A percentile compares a stretch with the other conserved stretches of the same genome.
phyloP scores from a whole-genome alignment of 1,140 invertebrate genomes.

The Drosophila bocqueti region DNA sequence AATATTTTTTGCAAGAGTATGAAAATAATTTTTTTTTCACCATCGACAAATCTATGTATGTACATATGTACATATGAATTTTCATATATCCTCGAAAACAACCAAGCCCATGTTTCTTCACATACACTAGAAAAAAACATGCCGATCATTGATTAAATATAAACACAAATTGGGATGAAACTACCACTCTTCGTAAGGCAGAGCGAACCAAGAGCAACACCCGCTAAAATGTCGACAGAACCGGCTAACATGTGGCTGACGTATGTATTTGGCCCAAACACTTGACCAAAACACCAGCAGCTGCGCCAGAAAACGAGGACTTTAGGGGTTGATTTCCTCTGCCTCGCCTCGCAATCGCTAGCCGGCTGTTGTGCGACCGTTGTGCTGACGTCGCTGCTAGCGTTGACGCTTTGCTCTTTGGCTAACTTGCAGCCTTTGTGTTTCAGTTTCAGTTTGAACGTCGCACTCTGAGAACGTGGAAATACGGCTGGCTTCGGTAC shows the following conservation, averaged over 20 bases:
- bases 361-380: slow-evolving; percentile 8
- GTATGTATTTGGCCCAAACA: slow-evolving; percentile 40
- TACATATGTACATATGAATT: background rate
- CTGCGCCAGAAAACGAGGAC: slow-evolving; percentile 32
- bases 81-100: background rate
- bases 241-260: slow-evolving; percentile 62
- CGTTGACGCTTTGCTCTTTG: slow-evolving; percentile 61
- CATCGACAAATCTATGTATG: background rate
- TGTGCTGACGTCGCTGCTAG: slow-evolving; percentile 14
- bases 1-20: background rate
- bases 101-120: background rate
- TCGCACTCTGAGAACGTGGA: slow-evolving; percentile 74
- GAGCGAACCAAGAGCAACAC: slow-evolving; percentile 32
- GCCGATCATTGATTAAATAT: background rate
- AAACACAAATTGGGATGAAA: background rate
- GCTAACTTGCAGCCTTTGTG: slow-evolving; percentile 64
- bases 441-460: slow-evolving; percentile 84
- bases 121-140: background rate
- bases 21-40: background rate
- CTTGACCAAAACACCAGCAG: slow-evolving; percentile 61
- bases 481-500: slow-evolving; percentile 19
- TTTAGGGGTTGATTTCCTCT: slow-evolving; percentile 68
- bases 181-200: background rate
- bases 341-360: slow-evolving; percentile 17
- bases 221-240: slow-evolving; percentile 44